These are phyloP conservation scores for Anser cygnoides DNA, from an alignment of 2,113 vertebrate genomes.

Conservation along the genomic window DNA sequence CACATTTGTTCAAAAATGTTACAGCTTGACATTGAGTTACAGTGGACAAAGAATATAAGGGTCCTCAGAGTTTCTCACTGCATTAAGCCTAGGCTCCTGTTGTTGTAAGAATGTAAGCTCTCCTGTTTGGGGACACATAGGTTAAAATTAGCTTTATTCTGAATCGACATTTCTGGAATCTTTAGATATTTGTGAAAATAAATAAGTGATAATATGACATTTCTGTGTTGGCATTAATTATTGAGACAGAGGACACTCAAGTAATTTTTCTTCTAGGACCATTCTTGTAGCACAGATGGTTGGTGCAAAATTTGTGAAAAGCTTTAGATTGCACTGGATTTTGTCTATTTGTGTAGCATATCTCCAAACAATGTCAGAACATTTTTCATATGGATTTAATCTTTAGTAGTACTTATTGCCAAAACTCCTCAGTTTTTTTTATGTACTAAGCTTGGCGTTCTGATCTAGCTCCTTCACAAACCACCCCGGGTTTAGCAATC, in stretches of 20 bases:
- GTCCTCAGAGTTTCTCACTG: background rate
- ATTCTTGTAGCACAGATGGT: background rate
- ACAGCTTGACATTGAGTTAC: background rate
- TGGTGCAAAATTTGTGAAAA: background rate
- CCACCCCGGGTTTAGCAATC: background rate
- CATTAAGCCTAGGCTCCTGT: background rate
- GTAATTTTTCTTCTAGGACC: background rate
- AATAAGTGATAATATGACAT: background rate
- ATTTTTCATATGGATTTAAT: background rate
- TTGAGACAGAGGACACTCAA: background rate
- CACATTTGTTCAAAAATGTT: background rate
- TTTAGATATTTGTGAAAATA: background rate
- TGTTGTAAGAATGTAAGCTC: background rate
- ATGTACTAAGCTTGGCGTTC: background rate
- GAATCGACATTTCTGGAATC: background rate
- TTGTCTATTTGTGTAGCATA: background rate
- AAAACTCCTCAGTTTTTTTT: background rate
- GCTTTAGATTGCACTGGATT: background rate
- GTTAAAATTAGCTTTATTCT: background rate
- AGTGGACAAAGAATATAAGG: background rate
- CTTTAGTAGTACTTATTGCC: background rate
- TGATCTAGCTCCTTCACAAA: background rate
- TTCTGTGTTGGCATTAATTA: background rate
- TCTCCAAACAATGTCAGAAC: background rate
- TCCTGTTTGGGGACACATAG: background rate